A percentile compares a stretch with the other conserved stretches of the same genome.
These are phyloP conservation scores for Netelia virgata DNA, from an alignment of 2,888 invertebrate genomes.

Conservation along the genomic window DNA sequence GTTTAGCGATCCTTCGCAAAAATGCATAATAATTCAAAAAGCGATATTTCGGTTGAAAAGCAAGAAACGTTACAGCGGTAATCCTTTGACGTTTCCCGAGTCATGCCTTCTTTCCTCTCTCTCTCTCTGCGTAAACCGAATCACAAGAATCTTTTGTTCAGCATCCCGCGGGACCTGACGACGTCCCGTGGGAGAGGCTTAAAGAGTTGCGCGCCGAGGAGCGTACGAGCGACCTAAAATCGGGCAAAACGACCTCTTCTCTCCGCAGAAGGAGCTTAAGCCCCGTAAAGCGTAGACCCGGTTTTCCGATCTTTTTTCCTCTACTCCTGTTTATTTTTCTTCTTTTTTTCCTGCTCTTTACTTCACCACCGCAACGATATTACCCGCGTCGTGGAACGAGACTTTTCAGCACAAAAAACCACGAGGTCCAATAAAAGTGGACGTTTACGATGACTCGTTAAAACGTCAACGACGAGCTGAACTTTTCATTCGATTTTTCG, in stretches of 20 bases:
- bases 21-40: constrained; percentile 63
- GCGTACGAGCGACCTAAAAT: constrained; percentile 24
- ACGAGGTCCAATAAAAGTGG: constrained; percentile 49
- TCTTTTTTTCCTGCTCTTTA: constrained; percentile 28
- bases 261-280: constrained; percentile 48
- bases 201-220: constrained; percentile 76
- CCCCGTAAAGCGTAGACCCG: constrained; percentile 42
- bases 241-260: constrained; percentile 40
- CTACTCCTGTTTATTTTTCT: constrained; percentile 4
- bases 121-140: constrained; percentile 40
- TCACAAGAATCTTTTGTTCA: constrained; percentile 72
- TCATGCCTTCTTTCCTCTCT: constrained; percentile 72
- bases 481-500: constrained; percentile 15
- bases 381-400: constrained; percentile 29
- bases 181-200: constrained; percentile 76
- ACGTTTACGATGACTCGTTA: constrained; percentile 63
- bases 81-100: constrained; percentile 80
- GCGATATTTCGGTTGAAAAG: constrained; percentile 46
- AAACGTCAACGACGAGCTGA: constrained; percentile 49
- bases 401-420: constrained; percentile 44
- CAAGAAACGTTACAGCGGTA: constrained; percentile 63
- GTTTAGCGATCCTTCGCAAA: constrained; percentile 72
- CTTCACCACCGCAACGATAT: constrained; percentile 13
- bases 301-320: constrained; percentile 48
- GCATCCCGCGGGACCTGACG: constrained; percentile 75